phyloP scores from a whole-genome alignment of 2,113 vertebrate genomes.

The Phoenicopterus ruber region DNA sequence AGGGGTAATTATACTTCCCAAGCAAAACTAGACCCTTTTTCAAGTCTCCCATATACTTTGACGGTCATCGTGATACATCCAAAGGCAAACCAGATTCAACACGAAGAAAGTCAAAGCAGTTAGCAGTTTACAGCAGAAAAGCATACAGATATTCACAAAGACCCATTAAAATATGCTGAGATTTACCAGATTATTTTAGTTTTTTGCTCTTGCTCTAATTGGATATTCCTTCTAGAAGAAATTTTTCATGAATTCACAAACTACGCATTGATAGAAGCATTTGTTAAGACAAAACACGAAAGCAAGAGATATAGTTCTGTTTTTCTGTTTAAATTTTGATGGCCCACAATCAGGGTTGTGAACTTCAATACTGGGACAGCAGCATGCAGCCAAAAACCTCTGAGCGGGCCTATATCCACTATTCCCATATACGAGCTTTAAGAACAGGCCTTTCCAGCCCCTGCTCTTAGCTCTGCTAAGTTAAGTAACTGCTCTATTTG shows the following conservation, averaged over 20 bases:
- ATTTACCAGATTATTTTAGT: neutral
- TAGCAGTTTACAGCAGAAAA: neutral
- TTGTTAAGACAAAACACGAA: neutral
- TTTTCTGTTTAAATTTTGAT: neutral
- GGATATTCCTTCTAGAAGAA: neutral
- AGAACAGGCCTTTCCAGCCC: neutral
- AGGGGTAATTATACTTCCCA: neutral
- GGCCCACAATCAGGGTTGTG: neutral
- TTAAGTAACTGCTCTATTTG: neutral
- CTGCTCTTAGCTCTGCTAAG: neutral
- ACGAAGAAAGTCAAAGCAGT: neutral
- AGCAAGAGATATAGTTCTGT: rapidly evolving
- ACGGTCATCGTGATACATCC: neutral
- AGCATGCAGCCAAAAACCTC: neutral
- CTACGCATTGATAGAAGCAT: neutral
- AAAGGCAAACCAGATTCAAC: neutral
- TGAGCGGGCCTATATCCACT: neutral
- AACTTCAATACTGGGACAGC: neutral
- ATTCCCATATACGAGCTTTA: neutral
- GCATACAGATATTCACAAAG: neutral
- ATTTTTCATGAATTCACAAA: neutral
- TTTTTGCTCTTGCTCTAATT: neutral
- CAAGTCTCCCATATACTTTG: neutral
- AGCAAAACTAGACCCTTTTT: neutral
- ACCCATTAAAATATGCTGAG: neutral